Evolutionary conservation across 2,113 vertebrate species (phyloP), one percentile per base, ranked within the genome.

Genomic region (Neodontobutis hainanensis): DNA sequence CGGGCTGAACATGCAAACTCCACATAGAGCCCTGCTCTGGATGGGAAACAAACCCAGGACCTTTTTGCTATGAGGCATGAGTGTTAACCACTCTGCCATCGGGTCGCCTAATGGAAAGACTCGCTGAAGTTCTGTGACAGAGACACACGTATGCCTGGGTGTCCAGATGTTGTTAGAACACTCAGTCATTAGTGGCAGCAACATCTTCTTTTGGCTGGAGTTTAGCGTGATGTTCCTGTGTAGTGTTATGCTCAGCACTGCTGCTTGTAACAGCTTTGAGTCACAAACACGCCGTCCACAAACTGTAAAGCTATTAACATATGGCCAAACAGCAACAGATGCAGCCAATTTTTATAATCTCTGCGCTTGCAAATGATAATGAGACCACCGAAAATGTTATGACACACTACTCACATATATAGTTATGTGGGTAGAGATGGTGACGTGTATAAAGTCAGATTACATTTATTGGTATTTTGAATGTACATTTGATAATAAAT

Each of bases 91-190:
- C 19, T 27, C 19, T 27, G 19, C 19, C 19, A 27, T 3, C 19
- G 19, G 19, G 19, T 6, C 6, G 12, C 51, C 19, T 5, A 40
- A 40, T 52, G 19, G 10, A 53, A 10, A 46, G 14, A 52, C 50
- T 5, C 5, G 14, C 12, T 35, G 51, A 53, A 35, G 51, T 53
- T 14, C 32, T n/a, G 51, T n/a, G n/a, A 55, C 5, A 0, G 44
- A 64, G 53, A 72, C 53, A 27, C 46, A 14, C 50, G n/a, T 56
- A 11, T 55, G 19, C 57, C 35, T 49, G 19, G 45, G 7, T 12
- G 0, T 66, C 69, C 67, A 80, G 68, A 81, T 78, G 75, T 71
- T 47, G 49, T n/a, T 56, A 27, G 52, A 79, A 38, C 62, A 78
- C 52, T 69, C 8, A 46, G 65, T 58, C 73, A 57, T 81, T 65